Percentiles rank a stretch among this genome's conserved stretches.
phyloP scores from a whole-genome alignment of 1,140 invertebrate species.

The Venturia canescens region DNA sequence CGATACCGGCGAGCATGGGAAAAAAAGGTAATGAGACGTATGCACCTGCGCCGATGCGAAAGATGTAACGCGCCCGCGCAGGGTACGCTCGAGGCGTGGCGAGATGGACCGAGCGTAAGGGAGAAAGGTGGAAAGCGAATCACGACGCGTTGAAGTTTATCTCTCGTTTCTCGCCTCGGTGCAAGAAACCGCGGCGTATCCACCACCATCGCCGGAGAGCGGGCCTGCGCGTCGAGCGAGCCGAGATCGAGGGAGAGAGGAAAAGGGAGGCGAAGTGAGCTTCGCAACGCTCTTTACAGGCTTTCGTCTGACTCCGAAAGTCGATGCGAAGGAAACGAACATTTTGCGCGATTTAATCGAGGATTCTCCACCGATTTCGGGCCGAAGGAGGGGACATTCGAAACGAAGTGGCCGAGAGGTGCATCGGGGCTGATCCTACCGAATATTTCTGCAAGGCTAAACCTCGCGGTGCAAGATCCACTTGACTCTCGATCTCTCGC shows the following conservation, averaged over 20 bases:
- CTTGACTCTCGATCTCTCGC: slow-evolving; percentile 51
- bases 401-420: neutral
- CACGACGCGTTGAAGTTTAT: slow-evolving; percentile 44
- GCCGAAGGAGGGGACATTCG: neutral
- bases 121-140: slow-evolving; percentile 40
- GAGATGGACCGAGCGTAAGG: neutral
- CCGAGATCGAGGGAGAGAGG: neutral
- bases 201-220: neutral
- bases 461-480: slow-evolving; percentile 6
- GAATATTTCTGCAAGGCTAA: slow-evolving; percentile 11
- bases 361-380: neutral
- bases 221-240: slow-evolving; percentile 23
- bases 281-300: slow-evolving; percentile 5
- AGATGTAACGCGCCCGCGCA: slow-evolving; percentile 38
- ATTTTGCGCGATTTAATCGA: slow-evolving; percentile 36
- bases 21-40: neutral
- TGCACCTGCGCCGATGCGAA: slow-evolving; percentile 42
- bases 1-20: no score
- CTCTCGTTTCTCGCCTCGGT: slow-evolving; percentile 40
- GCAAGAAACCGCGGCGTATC: neutral
- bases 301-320: neutral
- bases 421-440: neutral
- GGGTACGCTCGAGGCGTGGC: slow-evolving; percentile 37
- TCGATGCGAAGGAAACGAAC: slow-evolving; percentile 27
- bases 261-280: neutral